Evolutionary conservation across 2,113 vertebrate genomes (phyloP).

Genomic region (Amphiprion percula): DNA sequence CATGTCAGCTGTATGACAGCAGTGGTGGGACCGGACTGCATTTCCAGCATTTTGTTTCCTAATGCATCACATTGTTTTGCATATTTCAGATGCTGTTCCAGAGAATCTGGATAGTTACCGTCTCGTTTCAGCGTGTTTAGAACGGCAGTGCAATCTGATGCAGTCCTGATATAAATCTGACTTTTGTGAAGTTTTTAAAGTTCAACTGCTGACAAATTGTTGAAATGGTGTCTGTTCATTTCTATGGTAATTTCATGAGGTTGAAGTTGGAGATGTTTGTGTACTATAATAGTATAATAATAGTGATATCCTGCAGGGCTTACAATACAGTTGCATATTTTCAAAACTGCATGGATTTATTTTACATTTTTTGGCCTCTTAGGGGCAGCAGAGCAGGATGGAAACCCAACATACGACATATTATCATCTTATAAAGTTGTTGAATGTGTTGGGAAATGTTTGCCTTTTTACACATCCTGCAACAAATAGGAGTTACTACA

Average conservation of each 20-base stretch:
- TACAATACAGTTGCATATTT: constrained; percentile 1
- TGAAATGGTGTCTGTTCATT: background rate
- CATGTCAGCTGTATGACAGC: constrained; percentile 48
- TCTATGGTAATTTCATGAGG: background rate
- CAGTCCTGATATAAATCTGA: background rate
- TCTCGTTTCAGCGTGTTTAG: background rate
- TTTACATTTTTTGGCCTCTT: background rate
- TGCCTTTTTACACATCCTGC: background rate
- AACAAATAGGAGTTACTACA: too few species aligned
- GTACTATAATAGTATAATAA: too few species aligned
- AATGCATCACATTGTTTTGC: background rate
- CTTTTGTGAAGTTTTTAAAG: constrained; percentile 2
- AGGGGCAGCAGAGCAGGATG: background rate
- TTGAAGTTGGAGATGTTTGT: background rate
- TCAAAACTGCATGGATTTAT: constrained; percentile 11
- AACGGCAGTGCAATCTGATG: background rate
- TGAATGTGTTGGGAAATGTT: background rate
- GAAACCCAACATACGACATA: background rate
- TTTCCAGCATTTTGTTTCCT: background rate
- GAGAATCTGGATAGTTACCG: too few species aligned
- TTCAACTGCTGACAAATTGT: constrained; percentile 3
- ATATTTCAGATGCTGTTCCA: too few species aligned
- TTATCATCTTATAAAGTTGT: background rate
- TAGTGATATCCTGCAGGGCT: background rate
- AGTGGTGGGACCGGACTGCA: background rate